These are phyloP conservation scores for Drosophila santomea DNA, from an alignment of 1,140 invertebrate genomes.

Conservation along the genomic window DNA sequence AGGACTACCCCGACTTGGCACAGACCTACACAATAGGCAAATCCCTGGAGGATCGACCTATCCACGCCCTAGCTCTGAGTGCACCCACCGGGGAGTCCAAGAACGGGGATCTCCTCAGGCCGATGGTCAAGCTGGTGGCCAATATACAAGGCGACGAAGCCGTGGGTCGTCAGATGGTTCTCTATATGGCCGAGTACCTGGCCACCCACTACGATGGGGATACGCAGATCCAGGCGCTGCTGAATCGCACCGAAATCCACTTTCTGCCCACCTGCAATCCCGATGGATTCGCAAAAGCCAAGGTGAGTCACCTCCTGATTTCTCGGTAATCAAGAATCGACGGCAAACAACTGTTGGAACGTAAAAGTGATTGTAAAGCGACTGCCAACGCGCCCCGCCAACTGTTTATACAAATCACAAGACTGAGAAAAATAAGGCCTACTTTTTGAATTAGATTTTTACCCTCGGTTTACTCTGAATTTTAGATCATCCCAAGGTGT, in stretches of 20 bases:
- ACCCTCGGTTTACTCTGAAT: too few species aligned
- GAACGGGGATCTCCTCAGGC: slow-evolving; percentile 84
- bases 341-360: background rate
- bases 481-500: too few species aligned
- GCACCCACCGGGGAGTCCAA: slow-evolving; percentile 34
- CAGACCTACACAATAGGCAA: slow-evolving; percentile 91
- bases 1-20: slow-evolving; percentile 86
- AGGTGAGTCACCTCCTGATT: slow-evolving; percentile 85
- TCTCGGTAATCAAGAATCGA: slow-evolving; percentile 1
- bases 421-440: too few species aligned
- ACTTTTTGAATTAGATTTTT: too few species aligned
- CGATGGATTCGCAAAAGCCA: slow-evolving; percentile 94
- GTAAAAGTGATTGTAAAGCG: slow-evolving; percentile 20
- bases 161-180: slow-evolving; percentile 93
- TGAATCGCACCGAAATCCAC: slow-evolving; percentile 94
- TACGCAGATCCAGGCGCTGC: slow-evolving; percentile 88
- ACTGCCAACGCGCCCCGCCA: background rate
- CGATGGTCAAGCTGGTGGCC: slow-evolving; percentile 97
- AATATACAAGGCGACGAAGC: slow-evolving; percentile 99
- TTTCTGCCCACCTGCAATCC: slow-evolving; percentile 97
- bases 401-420: too few species aligned
- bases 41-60: slow-evolving; percentile 89
- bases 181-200: slow-evolving; percentile 94
- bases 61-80: slow-evolving; percentile 88
- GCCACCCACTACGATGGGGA: slow-evolving; percentile 89